Evolutionary conservation across 2,797 vertebrate genomes (phyloP).

Genomic region (Oceanodroma leucorhoa): DNA sequence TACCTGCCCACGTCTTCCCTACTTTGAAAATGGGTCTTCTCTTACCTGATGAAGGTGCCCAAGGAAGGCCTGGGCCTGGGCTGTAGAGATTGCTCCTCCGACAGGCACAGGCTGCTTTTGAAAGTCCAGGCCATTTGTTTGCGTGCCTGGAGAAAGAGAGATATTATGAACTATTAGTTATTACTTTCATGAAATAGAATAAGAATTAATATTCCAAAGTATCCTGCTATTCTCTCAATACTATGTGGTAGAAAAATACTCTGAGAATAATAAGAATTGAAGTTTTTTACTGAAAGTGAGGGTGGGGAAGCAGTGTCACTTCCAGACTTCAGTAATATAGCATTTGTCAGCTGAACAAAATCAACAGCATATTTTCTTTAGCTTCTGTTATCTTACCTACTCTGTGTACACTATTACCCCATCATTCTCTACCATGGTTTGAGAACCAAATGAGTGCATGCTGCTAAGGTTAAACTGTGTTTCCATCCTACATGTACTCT

Average conservation of each 20-base stretch:
- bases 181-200: neutral
- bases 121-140: constrained; percentile 98
- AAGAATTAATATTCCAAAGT: neutral
- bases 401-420: neutral
- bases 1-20: neutral
- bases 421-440: neutral
- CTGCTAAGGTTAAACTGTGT: neutral
- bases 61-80: constrained; percentile 96
- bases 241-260: neutral
- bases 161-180: neutral
- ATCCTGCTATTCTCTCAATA: neutral
- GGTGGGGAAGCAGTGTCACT: neutral
- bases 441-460: neutral
- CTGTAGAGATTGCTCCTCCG: constrained; percentile 90
- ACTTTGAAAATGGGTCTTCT: neutral
- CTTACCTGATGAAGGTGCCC: constrained; percentile 95
- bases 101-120: constrained; percentile 92
- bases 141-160: constrained; percentile 83
- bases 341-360: neutral
- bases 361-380: neutral
- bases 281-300: neutral
- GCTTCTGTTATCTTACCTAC: neutral
- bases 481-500: neutral
- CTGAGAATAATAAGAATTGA: neutral
- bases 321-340: fast-evolving